These are phyloP conservation scores for Muraenolepis orangiensis DNA, from an alignment of 2,797 vertebrate species.

Conservation along the genomic window DNA sequence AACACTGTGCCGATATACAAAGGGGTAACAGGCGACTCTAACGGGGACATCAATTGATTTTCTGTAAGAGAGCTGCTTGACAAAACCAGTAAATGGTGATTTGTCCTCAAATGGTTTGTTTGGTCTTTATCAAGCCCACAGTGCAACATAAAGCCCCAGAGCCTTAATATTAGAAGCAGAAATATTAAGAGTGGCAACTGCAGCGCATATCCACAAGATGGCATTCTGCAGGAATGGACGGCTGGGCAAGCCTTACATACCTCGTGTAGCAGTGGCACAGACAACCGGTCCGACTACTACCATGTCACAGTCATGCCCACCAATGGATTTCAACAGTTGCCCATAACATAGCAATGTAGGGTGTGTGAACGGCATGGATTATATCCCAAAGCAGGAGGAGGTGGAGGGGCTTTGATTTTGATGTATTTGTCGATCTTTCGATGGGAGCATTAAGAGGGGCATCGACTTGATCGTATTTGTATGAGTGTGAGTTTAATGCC, in stretches of 20 bases:
- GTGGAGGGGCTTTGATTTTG: neutral
- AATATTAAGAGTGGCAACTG: no score
- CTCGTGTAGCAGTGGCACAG: neutral
- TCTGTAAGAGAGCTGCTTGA: neutral
- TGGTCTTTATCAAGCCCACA: neutral
- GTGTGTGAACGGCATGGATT: neutral
- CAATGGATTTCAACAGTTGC: neutral
- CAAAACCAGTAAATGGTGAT: neutral
- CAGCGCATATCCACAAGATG: neutral
- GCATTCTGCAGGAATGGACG: neutral
- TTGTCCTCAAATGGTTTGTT: neutral
- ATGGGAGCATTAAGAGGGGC: neutral
- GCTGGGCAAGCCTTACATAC: no score
- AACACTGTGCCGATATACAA: neutral
- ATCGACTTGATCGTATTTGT: neutral
- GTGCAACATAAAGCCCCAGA: neutral
- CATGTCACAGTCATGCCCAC: neutral
- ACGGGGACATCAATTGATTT: no score
- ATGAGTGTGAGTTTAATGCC: no score
- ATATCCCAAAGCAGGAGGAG: neutral
- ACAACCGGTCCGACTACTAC: neutral
- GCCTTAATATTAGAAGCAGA: neutral
- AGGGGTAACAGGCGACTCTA: neutral
- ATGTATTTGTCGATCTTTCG: neutral
- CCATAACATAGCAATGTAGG: neutral